A percentile compares a stretch with the other conserved stretches of the same genome.
These are phyloP conservation scores for Diploscapter pachys DNA, from an alignment of 1,140 invertebrate species.

Conservation along the genomic window DNA sequence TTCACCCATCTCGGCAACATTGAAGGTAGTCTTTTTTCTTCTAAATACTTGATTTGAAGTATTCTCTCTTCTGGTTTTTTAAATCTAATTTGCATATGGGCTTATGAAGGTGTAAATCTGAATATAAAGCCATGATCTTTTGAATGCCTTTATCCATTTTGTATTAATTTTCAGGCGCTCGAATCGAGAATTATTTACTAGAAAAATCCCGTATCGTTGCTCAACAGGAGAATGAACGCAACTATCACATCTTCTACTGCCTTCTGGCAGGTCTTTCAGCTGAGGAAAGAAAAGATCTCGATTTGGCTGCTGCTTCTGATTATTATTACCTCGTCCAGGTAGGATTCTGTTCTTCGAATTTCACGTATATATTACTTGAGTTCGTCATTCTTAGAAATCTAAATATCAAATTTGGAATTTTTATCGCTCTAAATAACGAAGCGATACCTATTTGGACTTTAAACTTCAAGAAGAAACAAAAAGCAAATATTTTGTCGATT, in stretches of 20 bases:
- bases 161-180: conserved; percentile 67
- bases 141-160: too few species aligned
- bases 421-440: too few species aligned
- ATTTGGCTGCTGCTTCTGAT: conserved; percentile 78
- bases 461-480: too few species aligned
- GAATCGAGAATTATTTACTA: conserved; percentile 94
- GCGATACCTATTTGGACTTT: too few species aligned
- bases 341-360: conserved; percentile 43
- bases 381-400: too few species aligned
- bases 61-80: too few species aligned
- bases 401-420: too few species aligned
- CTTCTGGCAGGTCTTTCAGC: conserved; percentile 84
- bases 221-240: conserved; percentile 76
- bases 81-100: too few species aligned
- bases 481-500: conserved; percentile 39
- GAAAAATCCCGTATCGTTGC: conserved; percentile 96
- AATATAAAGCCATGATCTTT: too few species aligned
- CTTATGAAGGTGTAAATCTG: too few species aligned
- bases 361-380: neutral
- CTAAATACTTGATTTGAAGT: neutral
- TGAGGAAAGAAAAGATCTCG: conserved; percentile 84
- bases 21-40: conserved; percentile 66
- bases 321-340: conserved; percentile 89
- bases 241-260: conserved; percentile 98
- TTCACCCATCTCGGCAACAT: conserved; percentile 90